Evolutionary conservation across 2,888 invertebrate species (phyloP).

Genomic region (Camptogramma bilineatum): DNA sequence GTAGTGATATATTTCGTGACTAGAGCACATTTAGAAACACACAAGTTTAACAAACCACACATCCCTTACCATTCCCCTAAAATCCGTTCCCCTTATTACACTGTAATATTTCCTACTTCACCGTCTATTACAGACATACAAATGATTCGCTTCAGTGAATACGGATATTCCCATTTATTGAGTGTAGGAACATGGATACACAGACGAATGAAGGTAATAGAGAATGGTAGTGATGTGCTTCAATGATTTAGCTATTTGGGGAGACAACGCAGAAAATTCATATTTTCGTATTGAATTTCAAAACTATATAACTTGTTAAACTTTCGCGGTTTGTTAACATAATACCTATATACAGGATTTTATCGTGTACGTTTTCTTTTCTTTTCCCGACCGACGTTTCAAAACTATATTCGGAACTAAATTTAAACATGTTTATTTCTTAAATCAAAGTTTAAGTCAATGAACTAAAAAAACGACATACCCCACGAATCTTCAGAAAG

Average conservation of each 20-base stretch:
- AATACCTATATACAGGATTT: too few relatives aligned
- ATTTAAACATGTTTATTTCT: too few relatives aligned
- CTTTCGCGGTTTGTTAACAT: too few relatives aligned
- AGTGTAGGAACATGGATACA: constrained; percentile 29
- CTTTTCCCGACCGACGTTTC: too few relatives aligned
- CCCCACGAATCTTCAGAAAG: constrained; percentile 8
- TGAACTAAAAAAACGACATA: too few relatives aligned
- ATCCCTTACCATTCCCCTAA: constrained; percentile 17
- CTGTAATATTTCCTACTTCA: constrained; percentile 12
- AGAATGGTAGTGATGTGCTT: constrained; percentile 12
- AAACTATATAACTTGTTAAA: too few relatives aligned
- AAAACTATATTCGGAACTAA: too few relatives aligned
- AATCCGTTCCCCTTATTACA: constrained; percentile 26
- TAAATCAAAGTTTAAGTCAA: too few relatives aligned
- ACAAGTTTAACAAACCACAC: constrained; percentile 28
- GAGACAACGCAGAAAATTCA: too few relatives aligned
- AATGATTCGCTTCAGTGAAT: constrained; percentile 24
- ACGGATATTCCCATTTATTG: not conserved
- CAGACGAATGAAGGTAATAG: constrained; percentile 15
- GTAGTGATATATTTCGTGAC: constrained; percentile 23
- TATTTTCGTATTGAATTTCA: too few relatives aligned
- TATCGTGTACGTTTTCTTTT: too few relatives aligned
- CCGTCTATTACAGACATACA: constrained; percentile 11
- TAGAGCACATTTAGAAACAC: constrained; percentile 14
- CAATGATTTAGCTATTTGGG: constrained; percentile 5